These are phyloP conservation scores for Leistus spinibarbis DNA, from an alignment of 2,888 invertebrate genomes.

Conservation along the genomic window DNA sequence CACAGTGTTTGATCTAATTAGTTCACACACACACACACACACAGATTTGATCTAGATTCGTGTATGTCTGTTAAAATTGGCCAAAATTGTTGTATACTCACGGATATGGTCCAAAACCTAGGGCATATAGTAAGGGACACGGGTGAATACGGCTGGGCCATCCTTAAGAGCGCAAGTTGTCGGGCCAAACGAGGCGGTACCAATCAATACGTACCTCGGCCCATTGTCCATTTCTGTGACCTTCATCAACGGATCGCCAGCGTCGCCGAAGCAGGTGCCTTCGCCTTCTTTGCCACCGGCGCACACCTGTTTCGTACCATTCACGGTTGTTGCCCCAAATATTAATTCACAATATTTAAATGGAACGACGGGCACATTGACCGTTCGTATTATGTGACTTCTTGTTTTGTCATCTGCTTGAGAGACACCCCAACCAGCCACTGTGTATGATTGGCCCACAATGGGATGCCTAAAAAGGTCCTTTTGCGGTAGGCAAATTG, in stretches of 20 bases:
- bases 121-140: conserved; percentile 60
- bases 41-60: too few species aligned
- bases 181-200: conserved; percentile 66
- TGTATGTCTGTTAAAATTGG: too few species aligned
- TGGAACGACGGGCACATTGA: conserved; percentile 51
- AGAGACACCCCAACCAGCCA: conserved; percentile 61
- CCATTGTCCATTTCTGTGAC: conserved; percentile 51
- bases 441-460: conserved; percentile 58
- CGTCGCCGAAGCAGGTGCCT: conserved; percentile 68
- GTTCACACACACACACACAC: too few species aligned
- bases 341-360: conserved; percentile 43
- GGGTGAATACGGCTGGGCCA: conserved; percentile 66
- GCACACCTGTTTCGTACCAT: conserved; percentile 44
- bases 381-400: conserved; percentile 50
- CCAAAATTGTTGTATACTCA: too few species aligned
- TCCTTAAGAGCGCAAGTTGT: conserved; percentile 60
- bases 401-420: conserved; percentile 32
- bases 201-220: conserved; percentile 63
- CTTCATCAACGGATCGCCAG: conserved; percentile 64
- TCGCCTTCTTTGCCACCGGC: conserved; percentile 58
- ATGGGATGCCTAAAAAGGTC: conserved; percentile 53
- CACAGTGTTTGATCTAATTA: too few species aligned
- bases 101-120: conserved; percentile 64
- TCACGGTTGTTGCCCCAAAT: conserved; percentile 16
- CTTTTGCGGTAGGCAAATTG: conserved; percentile 64